Evolutionary conservation across 2,113 vertebrate genomes (phyloP).

Genomic region (Nannobrachium achirus): DNA sequence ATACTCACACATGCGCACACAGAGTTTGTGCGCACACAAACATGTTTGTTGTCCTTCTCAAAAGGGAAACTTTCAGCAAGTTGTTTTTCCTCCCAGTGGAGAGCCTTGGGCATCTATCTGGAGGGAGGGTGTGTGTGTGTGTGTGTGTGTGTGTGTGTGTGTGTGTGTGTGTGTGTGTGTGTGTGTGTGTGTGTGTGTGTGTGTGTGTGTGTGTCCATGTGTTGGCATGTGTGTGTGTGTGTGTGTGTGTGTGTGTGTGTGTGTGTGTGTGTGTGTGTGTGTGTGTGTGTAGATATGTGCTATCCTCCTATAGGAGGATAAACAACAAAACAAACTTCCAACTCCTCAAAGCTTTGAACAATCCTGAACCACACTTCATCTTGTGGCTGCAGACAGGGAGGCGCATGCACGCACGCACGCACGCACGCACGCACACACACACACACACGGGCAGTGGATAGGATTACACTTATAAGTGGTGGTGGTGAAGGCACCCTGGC

Average conservation of each 20-base stretch:
- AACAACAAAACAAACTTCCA: slow-evolving; percentile 11
- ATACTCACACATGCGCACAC: background rate
- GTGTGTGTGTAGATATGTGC: no score
- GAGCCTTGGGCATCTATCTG: background rate
- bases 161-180: no score
- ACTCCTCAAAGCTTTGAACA: slow-evolving; percentile 38
- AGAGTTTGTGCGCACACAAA: background rate
- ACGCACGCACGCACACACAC: no score
- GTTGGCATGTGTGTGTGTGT: no score
- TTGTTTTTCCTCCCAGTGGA: background rate
- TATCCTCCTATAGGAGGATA: no score
- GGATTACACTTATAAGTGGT: slow-evolving; percentile 40
- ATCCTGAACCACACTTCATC: slow-evolving; percentile 36
- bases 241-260: no score
- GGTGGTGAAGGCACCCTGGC: slow-evolving; percentile 31
- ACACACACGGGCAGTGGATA: slow-evolving; percentile 22
- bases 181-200: no score
- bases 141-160: no score
- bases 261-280: no score
- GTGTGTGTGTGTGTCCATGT: no score
- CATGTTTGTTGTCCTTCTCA: no score
- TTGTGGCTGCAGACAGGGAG: background rate
- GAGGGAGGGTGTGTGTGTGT: no score
- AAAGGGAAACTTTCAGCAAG: background rate
- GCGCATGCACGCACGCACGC: background rate